Conservation (phyloP, 30 jellyfish, hydroid and myxozoan genomes). For the Hydractinia symbiolongicarpus region DNA sequence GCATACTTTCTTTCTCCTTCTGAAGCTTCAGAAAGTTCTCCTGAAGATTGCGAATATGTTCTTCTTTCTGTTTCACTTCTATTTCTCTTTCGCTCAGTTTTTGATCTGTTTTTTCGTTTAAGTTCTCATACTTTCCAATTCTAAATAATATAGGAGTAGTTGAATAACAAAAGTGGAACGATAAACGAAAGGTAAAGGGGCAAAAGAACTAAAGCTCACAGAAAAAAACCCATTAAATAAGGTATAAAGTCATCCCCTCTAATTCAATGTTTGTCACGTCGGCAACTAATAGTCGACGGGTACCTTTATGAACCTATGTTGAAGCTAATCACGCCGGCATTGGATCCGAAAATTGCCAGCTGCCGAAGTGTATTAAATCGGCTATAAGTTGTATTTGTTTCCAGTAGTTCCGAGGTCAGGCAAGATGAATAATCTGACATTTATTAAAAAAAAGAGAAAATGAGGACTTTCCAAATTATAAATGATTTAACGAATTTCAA, state of each 20-base stretch:
- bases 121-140: neutral
- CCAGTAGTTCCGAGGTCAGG: too few species aligned
- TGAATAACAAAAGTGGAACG: neutral
- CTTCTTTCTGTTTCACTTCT: conserved; percentile 12
- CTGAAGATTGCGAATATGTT: neutral
- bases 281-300: too few species aligned
- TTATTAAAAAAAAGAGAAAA: too few species aligned
- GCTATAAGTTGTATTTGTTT: too few species aligned
- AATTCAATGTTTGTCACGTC: too few species aligned
- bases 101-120: neutral
- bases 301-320: too few species aligned
- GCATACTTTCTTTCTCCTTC: conserved; percentile 2
- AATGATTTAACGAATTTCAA: neutral
- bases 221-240: too few species aligned
- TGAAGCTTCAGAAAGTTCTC: neutral
- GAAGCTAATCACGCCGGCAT: too few species aligned
- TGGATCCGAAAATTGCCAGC: too few species aligned
- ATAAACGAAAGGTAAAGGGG: neutral
- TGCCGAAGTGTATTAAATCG: too few species aligned
- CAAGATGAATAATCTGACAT: too few species aligned
- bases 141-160: neutral
- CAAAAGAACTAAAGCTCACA: neutral
- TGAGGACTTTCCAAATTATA: neutral
- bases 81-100: neutral
- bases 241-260: too few species aligned